Evolutionary conservation across 1,140 invertebrate genomes (phyloP), one percentile per base, ranked within the genome.

Genomic region (Nylanderia fulva): DNA sequence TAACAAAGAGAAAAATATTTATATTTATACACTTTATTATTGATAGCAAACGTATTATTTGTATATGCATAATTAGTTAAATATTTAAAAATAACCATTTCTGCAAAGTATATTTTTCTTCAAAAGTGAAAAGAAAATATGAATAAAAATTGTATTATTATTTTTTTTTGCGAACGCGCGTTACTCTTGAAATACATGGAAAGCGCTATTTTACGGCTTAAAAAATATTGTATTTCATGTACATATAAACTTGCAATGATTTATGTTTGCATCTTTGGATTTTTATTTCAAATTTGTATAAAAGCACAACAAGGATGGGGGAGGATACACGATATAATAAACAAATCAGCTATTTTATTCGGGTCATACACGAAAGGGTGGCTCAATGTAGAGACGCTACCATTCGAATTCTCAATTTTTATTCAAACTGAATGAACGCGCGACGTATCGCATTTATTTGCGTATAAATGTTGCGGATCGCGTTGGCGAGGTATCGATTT

Each of bases 381-480:
- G 39, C 66, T 82, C 39, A 68, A 58, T 82, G 64, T 72, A 82
- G 52, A 36, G 7, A 36, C 66, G 52, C 66, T 52, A 72, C 60
- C 52, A 52, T 71, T 52, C 21, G 66, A 82, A 45, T 71, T 58
- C 52, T 71, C 66, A 82, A 54, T 82, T 82, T 82, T 82, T 82
- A 15, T 72, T 71, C 36, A 54, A 42, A 45, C 64, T 63, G 64
- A 56, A 71, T 71, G n/a, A 45, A 36, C 66, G 52, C 15, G 45
- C 48, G 48, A 42, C 24, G n/a, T 42, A 24, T 58, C 27, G 66
- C 66, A 71, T 58, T 52, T 82, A 82, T 71, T 72, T 58, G n/a
- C 77, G 77, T 58, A 58, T 45, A 82, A 82, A 71, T 58, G 27
- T 79, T 68, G 66, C 66, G 54, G 36, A 80, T 80, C 77, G 64